Conservation (phyloP, 2,113 vertebrate genomes). For the Ascaphus truei region DNA sequence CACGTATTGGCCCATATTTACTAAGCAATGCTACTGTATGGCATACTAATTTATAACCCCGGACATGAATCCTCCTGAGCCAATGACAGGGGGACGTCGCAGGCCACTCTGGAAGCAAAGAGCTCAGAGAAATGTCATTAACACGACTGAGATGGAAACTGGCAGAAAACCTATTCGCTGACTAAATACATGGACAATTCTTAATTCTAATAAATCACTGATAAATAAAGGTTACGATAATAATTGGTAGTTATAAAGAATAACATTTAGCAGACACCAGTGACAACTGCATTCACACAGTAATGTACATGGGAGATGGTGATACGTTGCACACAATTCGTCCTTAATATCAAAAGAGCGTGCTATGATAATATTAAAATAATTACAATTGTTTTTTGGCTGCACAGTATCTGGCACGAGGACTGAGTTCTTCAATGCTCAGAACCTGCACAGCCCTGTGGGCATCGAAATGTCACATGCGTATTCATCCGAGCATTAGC, state of each 20-base stretch:
- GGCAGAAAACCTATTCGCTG: too few relatives aligned
- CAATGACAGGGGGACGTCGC: too few relatives aligned
- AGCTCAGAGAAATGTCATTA: too few relatives aligned
- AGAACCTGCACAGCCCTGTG: conserved; percentile 42
- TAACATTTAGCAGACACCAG: not conserved
- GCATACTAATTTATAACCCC: too few relatives aligned
- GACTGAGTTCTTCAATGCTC: conserved; percentile 50
- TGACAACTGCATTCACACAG: not conserved
- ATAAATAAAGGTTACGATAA: not conserved
- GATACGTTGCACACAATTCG: conserved; percentile 38
- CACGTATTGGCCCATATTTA: too few relatives aligned
- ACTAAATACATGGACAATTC: too few relatives aligned
- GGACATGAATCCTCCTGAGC: too few relatives aligned
- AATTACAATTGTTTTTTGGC: conserved; percentile 38
- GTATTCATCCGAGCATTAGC: conserved; percentile 45
- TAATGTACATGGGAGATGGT: not conserved
- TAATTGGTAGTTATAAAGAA: not conserved
- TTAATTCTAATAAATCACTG: too few relatives aligned
- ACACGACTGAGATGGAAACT: too few relatives aligned
- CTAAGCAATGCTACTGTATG: too few relatives aligned
- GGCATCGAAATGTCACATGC: conserved; percentile 50
- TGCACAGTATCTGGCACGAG: conserved; percentile 38
- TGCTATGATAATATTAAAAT: conserved; percentile 38
- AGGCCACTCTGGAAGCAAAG: too few relatives aligned
- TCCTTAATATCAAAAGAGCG: conserved; percentile 39